A percentile compares a stretch with the other conserved stretches of the same genome.
Conservation (phyloP, 2,797 vertebrate genomes). For the Calcarius lapponicus region DNA sequence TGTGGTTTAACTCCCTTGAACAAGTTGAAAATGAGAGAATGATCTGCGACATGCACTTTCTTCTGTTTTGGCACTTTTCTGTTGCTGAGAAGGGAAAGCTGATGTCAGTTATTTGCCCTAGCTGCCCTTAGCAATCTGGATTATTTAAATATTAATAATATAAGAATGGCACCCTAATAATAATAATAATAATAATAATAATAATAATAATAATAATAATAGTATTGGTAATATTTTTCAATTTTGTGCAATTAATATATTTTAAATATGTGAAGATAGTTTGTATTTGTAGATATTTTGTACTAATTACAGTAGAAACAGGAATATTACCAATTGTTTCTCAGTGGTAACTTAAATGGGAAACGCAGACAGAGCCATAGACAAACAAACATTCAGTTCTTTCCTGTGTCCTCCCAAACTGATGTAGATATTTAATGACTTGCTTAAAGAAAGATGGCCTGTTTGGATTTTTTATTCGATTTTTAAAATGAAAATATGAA, state of each 20-base stretch:
- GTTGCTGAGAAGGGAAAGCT: not conserved
- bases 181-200: not conserved
- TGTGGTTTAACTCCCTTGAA: not conserved
- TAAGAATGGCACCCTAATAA: not conserved
- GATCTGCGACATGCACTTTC: not conserved
- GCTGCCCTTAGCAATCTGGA: not conserved
- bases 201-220: no score
- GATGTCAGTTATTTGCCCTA: not conserved
- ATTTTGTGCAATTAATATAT: not conserved
- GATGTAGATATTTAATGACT: not conserved
- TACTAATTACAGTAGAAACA: not conserved
- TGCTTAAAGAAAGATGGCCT: not conserved
- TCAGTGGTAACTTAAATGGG: not conserved
- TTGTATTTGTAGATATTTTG: not conserved
- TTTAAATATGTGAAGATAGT: not conserved
- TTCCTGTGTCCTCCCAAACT: not conserved
- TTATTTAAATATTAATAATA: not conserved
- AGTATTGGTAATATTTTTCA: not conserved
- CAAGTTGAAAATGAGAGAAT: not conserved
- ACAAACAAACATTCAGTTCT: not conserved
- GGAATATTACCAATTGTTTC: not conserved
- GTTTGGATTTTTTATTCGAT: not conserved
- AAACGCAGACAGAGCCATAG: not conserved
- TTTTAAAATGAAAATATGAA: not conserved
- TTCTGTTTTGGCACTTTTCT: not conserved